Evolutionary conservation across 2,888 invertebrate genomes (phyloP).

Genomic region (Timema cristinae): DNA sequence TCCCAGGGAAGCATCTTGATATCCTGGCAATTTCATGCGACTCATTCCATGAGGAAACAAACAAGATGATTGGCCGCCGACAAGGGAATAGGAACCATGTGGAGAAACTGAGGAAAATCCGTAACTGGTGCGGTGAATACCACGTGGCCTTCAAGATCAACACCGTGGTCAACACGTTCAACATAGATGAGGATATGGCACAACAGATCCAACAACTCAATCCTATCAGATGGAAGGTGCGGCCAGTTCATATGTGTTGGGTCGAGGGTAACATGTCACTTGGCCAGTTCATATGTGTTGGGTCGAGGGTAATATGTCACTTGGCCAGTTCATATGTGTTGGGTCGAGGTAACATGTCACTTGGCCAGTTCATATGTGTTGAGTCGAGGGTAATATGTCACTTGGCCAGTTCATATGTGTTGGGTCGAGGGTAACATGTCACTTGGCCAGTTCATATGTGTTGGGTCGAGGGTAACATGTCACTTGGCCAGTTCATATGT

Average conservation of each 20-base stretch:
- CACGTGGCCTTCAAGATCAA: constrained; percentile 51
- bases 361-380: too few species aligned
- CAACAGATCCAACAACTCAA: constrained; percentile 44
- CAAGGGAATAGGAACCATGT: constrained; percentile 44
- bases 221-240: constrained; percentile 45
- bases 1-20: constrained; percentile 42
- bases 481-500: too few species aligned
- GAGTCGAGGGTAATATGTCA: too few species aligned
- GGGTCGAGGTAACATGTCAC: too few species aligned
- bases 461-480: too few species aligned
- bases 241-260: too few species aligned
- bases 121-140: constrained; percentile 46
- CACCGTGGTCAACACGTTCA: constrained; percentile 51
- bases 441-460: too few species aligned
- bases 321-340: too few species aligned
- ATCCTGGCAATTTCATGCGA: constrained; percentile 52
- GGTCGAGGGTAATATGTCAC: too few species aligned
- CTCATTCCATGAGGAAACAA: constrained; percentile 49
- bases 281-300: too few species aligned
- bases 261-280: not conserved
- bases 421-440: too few species aligned
- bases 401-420: too few species aligned
- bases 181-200: constrained; percentile 48
- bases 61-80: constrained; percentile 47
- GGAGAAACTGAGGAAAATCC: constrained; percentile 43